A percentile compares a stretch with the other conserved stretches of the same genome.
phyloP scores from a whole-genome alignment of 2,888 invertebrate genomes.

The Andrena haemorrhoa region DNA sequence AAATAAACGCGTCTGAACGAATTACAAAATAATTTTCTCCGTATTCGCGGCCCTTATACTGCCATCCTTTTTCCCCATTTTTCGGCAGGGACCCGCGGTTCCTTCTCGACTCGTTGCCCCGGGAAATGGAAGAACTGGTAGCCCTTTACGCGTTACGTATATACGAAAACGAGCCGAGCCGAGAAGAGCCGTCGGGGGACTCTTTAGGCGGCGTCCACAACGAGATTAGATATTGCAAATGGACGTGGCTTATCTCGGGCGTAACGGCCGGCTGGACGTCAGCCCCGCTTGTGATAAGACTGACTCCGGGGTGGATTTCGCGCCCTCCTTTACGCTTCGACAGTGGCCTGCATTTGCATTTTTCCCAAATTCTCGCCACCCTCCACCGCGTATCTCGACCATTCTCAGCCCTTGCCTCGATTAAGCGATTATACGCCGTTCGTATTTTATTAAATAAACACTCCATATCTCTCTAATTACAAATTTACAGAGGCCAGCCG shows the following conservation, averaged over 20 bases:
- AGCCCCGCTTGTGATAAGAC: slow-evolving; percentile 61
- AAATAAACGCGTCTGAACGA: slow-evolving; percentile 8
- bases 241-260: slow-evolving; percentile 75
- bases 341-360: slow-evolving; percentile 69
- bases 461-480: not conserved
- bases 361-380: slow-evolving; percentile 64
- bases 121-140: slow-evolving; percentile 37
- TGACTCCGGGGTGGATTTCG: slow-evolving; percentile 57
- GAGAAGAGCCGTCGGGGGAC: slow-evolving; percentile 56
- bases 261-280: slow-evolving; percentile 64
- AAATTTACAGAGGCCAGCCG: not conserved
- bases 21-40: slow-evolving; percentile 16
- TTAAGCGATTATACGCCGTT: slow-evolving; percentile 30
- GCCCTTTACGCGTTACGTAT: slow-evolving; percentile 23
- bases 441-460: slow-evolving; percentile 23
- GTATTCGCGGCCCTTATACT: not conserved
- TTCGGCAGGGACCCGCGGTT: not conserved
- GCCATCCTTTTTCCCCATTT: not conserved
- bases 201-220: slow-evolving; percentile 65
- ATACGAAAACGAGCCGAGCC: slow-evolving; percentile 21
- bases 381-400: slow-evolving; percentile 7
- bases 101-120: not conserved
- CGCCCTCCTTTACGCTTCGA: slow-evolving; percentile 69
- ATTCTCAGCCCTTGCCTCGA: slow-evolving; percentile 37
- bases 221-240: slow-evolving; percentile 80